phyloP scores from a whole-genome alignment of 2,797 vertebrate genomes.

The Neomorphus geoffroyi region DNA sequence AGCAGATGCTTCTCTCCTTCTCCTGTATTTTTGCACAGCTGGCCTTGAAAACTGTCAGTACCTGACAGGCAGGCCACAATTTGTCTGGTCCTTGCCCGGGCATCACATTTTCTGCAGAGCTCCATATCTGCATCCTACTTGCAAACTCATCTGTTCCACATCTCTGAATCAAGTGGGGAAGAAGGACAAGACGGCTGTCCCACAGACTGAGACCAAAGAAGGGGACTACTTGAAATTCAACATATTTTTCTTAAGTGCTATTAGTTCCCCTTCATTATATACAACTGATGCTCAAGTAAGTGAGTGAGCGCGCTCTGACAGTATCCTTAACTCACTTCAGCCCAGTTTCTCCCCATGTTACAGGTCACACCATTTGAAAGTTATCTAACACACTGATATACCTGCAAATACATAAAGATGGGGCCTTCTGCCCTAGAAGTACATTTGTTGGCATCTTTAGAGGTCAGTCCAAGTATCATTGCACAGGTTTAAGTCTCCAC shows the following conservation, averaged over 20 bases:
- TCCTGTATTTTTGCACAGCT: not conserved
- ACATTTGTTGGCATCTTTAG: not conserved
- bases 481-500: not conserved
- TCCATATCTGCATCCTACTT: not conserved
- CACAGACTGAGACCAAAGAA: not conserved
- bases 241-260: not conserved
- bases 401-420: fast-evolving
- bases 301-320: not conserved
- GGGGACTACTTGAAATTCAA: not conserved
- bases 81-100: too few species aligned
- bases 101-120: not conserved
- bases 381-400: not conserved
- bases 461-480: not conserved
- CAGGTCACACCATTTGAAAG: not conserved
- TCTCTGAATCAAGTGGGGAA: not conserved
- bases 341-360: not conserved
- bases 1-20: not conserved
- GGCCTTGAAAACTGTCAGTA: not conserved
- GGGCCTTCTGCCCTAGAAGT: fast-evolving
- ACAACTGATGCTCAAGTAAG: not conserved
- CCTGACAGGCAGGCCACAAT: not conserved
- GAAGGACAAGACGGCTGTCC: not conserved
- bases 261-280: not conserved
- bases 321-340: not conserved
- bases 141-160: not conserved